Percentiles rank a stretch among this genome's conserved stretches.
Conservation (phyloP, 2,888 invertebrate species). For the Augochlorella aurata region DNA sequence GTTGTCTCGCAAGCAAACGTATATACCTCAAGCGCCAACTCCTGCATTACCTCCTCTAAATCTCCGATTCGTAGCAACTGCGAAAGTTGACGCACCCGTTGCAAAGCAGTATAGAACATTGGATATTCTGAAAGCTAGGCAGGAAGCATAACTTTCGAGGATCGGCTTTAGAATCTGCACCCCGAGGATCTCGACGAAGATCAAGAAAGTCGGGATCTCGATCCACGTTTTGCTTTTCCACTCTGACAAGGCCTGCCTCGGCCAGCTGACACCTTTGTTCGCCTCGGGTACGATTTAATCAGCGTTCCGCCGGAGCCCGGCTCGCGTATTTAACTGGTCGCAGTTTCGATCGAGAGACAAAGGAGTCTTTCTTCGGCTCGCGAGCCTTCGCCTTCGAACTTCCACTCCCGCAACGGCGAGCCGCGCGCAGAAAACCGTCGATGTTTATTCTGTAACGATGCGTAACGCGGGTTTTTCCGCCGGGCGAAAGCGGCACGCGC, state of each 20-base stretch:
- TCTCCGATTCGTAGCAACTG: no score
- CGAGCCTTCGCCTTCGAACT: neutral
- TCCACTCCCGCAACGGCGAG: neutral
- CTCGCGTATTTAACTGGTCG: neutral
- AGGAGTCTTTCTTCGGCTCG: neutral
- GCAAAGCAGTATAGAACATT: no score
- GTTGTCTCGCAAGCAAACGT: no score
- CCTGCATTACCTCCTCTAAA: no score
- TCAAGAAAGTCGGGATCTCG: neutral
- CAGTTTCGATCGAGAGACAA: conserved; percentile 5
- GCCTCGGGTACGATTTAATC: conserved; percentile 13
- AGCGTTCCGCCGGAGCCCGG: conserved; percentile 1
- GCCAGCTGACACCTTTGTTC: conserved; percentile 12
- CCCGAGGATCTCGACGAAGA: neutral
- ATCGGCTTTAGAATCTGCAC: neutral
- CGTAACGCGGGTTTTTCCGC: neutral
- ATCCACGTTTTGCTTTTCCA: neutral
- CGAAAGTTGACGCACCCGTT: no score
- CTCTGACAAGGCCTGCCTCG: neutral
- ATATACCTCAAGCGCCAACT: no score
- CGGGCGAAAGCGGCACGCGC: no score
- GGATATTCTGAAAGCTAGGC: no score
- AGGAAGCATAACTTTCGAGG: neutral
- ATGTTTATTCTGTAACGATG: conserved; percentile 1
- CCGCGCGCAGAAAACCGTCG: neutral